These are phyloP conservation scores for Siniperca chuatsi DNA, from an alignment of 2,113 vertebrate species.

Conservation along the genomic window DNA sequence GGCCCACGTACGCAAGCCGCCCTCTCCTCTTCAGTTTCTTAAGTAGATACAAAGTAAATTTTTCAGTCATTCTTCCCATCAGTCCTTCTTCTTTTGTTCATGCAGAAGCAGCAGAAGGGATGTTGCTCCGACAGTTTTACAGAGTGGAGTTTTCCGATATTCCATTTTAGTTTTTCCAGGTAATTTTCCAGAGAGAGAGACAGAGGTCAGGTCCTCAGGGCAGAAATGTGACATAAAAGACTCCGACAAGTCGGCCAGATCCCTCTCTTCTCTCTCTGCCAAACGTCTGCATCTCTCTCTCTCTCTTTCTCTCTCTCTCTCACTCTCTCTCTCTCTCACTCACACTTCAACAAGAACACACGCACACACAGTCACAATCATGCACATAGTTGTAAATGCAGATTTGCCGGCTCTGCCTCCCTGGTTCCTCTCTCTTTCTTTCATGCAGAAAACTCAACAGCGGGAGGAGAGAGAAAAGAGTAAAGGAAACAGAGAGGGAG, in stretches of 20 bases:
- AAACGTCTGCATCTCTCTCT: slow-evolving; percentile 48
- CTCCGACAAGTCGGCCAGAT: slow-evolving; percentile 53
- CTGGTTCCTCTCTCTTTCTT: slow-evolving; percentile 17
- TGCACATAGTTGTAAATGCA: slow-evolving; percentile 27
- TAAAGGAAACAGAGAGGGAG: slow-evolving; percentile 11
- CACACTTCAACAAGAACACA: neutral
- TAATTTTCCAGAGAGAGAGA: slow-evolving; percentile 69
- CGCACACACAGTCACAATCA: slow-evolving; percentile 31
- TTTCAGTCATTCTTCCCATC: slow-evolving; percentile 40
- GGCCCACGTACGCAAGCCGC: slow-evolving; percentile 15
- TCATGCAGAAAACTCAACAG: slow-evolving; percentile 16
- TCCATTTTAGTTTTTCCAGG: slow-evolving; percentile 89
- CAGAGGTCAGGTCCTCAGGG: slow-evolving; percentile 66
- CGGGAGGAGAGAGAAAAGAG: slow-evolving; percentile 22
- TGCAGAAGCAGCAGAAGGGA: slow-evolving; percentile 77
- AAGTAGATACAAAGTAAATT: slow-evolving; percentile 33
- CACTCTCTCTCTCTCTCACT: slow-evolving; percentile 16
- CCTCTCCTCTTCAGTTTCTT: slow-evolving; percentile 46
- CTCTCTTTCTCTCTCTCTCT: slow-evolving; percentile 19
- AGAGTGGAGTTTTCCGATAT: slow-evolving; percentile 29
- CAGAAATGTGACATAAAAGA: slow-evolving; percentile 67
- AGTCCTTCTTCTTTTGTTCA: slow-evolving; percentile 26
- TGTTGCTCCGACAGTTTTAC: slow-evolving; percentile 67
- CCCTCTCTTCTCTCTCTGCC: slow-evolving; percentile 38
- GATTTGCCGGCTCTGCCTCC: slow-evolving; percentile 17